A percentile compares a stretch with the other conserved stretches of the same genome.
Evolutionary conservation across 1,140 invertebrate genomes (phyloP).

Genomic region (Vanessa tameamea): DNA sequence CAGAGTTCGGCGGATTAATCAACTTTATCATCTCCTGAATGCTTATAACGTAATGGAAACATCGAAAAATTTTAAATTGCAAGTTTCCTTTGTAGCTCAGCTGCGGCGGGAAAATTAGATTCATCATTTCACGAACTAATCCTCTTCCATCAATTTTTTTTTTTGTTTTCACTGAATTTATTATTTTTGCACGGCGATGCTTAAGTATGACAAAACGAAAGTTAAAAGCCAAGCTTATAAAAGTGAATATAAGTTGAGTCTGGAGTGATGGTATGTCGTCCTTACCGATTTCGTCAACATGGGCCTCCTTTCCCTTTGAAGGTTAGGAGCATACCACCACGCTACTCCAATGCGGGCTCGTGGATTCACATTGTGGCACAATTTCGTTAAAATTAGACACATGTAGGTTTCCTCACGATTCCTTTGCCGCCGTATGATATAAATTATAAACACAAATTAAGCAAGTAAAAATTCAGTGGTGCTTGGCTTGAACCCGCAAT

Average conservation of each 20-base stretch:
- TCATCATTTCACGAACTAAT: conserved; percentile 44
- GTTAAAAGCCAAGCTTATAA: not conserved
- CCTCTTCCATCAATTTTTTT: conserved; percentile 33
- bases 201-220: conserved; percentile 7
- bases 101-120: conserved; percentile 45
- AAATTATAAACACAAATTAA: too few relatives aligned
- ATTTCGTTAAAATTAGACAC: too few relatives aligned
- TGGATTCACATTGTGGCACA: too few relatives aligned
- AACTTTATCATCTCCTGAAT: conserved; percentile 39
- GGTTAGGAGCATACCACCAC: too few relatives aligned
- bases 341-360: too few relatives aligned
- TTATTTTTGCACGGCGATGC: conserved; percentile 27
- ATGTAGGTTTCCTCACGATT: too few relatives aligned
- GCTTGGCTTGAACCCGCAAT: too few relatives aligned
- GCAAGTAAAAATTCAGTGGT: too few relatives aligned
- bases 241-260: not conserved
- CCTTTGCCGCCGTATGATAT: too few relatives aligned
- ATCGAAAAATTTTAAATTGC: conserved; percentile 48
- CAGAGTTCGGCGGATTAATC: conserved; percentile 38
- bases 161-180: conserved; percentile 17
- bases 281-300: too few relatives aligned
- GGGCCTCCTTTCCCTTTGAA: too few relatives aligned
- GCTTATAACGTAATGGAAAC: conserved; percentile 45
- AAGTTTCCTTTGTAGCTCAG: conserved; percentile 45
- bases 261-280: too few relatives aligned